Percentiles rank a stretch among this genome's conserved stretches.
Conservation (phyloP, 1,140 invertebrate species). For the Pemphigus obesinymphae region DNA sequence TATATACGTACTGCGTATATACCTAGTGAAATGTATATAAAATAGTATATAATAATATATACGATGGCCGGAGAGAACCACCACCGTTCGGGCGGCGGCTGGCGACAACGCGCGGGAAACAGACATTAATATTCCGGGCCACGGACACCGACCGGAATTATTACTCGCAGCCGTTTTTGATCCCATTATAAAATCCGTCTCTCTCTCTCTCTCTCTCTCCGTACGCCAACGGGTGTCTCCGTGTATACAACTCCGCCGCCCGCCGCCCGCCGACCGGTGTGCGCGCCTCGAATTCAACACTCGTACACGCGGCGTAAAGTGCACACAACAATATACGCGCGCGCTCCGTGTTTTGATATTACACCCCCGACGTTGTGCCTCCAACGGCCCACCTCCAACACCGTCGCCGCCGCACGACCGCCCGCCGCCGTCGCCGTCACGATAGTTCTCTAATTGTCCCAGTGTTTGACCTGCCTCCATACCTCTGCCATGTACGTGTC, state of each 20-base stretch:
- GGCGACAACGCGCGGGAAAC: neutral
- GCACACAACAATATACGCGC: neutral
- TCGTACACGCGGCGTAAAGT: neutral
- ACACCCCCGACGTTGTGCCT: neutral
- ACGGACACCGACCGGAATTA: neutral
- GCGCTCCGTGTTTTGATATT: neutral
- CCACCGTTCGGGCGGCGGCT: neutral
- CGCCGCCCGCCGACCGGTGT: neutral
- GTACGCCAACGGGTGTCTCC: too few relatives aligned
- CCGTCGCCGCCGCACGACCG: neutral
- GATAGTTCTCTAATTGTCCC: conserved; percentile 5
- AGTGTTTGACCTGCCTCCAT: neutral
- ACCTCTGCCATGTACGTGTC: too few relatives aligned
- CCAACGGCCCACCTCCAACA: neutral
- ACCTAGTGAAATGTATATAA: neutral
- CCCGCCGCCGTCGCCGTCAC: neutral
- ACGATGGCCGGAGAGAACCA: neutral
- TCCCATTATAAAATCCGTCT: neutral
- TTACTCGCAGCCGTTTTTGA: conserved; percentile 23
- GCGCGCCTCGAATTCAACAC: neutral
- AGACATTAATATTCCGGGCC: conserved; percentile 23
- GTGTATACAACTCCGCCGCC: too few relatives aligned
- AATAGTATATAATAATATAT: neutral
- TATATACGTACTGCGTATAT: neutral
- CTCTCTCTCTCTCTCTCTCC: neutral